Evolutionary conservation across 1,140 invertebrate genomes (phyloP), one percentile per base, ranked within the genome.

Genomic region (Drosophila malerkotliana): DNA sequence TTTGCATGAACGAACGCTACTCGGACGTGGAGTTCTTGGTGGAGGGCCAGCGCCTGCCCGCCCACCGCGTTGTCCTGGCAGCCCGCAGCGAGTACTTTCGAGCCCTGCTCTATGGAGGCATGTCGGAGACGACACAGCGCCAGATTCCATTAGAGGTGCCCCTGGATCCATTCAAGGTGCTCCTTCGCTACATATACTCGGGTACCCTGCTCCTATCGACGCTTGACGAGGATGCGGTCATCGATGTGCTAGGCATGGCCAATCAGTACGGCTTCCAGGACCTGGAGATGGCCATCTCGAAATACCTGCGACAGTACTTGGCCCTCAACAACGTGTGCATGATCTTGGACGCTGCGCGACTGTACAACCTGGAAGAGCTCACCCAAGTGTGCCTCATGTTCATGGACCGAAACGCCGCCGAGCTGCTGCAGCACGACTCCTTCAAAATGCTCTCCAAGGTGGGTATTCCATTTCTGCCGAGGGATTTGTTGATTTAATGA

Each of bases 241-340:
- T 98, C 58, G 97, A 98, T 89, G 96, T 97, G 47, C 92, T 98
- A 52, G 97, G 96, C 5, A 93, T 99, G 85, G 96, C 97, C 24
- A 97, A 99, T 93, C 96, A 98, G 81, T 99, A 98, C 93, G 98
- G 98, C 34, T 99, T 99, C 93, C 94, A 95, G 71, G 97, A 99
- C 90, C 92, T 99, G 52, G 97, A 99, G 93, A 92, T 94, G 7
- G 95, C 97, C 10, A 97, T 99, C 66, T 99, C 97, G 1, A 97
- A 99, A 84, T 98, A 98, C 93, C 92, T 99, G 67, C 95, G 96
- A 72, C 96, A 98, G 90, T 96, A 97, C 80, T 93, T 99, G 14
- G 96, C 95, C 51, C 94, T 97, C 48, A 94, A 94, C 79, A 99
- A 99, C 93, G 97, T 98, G 1, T 99, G 98, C 93, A 94, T 96